Evolutionary conservation across 2,113 vertebrate species (phyloP), one percentile per base, ranked within the genome.

Genomic region (Coracopsis vasa): DNA sequence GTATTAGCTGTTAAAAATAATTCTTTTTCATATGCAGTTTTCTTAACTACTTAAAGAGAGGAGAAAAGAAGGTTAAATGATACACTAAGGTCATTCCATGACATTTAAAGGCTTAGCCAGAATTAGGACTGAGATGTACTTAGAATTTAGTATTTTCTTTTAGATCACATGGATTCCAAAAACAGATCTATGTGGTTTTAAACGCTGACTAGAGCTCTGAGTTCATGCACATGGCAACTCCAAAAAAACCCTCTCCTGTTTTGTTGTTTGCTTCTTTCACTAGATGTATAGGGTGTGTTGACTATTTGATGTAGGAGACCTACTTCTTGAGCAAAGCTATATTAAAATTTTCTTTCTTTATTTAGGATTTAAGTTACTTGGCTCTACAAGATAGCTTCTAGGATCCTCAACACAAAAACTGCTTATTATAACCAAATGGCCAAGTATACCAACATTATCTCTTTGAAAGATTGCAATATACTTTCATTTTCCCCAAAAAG

Each of bases 131-230:
- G 4, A 67, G 14, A 56, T 13, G 6, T 67, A 67, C 65, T 83
- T 95, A 28, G 83, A 12, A 89, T 97, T 94, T 35, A 75, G 21
- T 94, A 90, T 74, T 94, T 74, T 12, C 21, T 35, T 37, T 88
- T 77, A 45, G 66, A 92, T 92, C 33, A 72, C 25, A 50, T 41
- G 42, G 31, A 50, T 70, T 91, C 28, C 47, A 65, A 70, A 85
- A 80, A 16, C 15, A 86, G 24, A 31, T 45, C 51, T 48, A 58
- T 42, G 7, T 65, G 8, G 14, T 89, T 93, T 80, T 41, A 56
- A 88, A 69, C 11, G n/a, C 16, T 42, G 44, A 28, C 42, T 64
- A 54, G 39, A 80, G 13, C 25, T 72, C 72, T 92, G 42, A 95
- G 48, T 73, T 90, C 28, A 50, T 35, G 54, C 62, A 95, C 35